Evolutionary conservation across 2,888 invertebrate species (phyloP).

Genomic region (Eupithecia pulchellata): DNA sequence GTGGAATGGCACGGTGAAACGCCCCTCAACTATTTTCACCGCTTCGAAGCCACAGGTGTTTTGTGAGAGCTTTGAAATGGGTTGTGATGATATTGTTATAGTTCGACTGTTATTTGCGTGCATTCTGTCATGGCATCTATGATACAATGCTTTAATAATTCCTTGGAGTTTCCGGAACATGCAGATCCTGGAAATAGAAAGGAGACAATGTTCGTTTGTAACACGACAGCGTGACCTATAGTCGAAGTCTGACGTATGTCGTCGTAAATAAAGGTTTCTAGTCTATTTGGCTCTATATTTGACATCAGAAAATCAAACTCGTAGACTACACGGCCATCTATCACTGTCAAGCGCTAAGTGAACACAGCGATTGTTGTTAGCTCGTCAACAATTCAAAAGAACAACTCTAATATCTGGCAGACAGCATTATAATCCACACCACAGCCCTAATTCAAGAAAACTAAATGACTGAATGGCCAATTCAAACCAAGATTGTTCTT

Average conservation of each 20-base stretch:
- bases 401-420: not conserved
- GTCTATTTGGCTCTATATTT: constrained; percentile 8
- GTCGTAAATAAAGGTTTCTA: constrained; percentile 14
- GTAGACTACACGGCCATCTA: constrained; percentile 5
- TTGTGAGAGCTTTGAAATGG: constrained; percentile 32
- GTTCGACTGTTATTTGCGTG: constrained; percentile 19
- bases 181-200: not conserved
- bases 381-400: not conserved
- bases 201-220: not conserved
- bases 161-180: not conserved
- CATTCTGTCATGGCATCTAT: not conserved
- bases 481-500: not conserved
- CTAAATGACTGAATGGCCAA: not conserved
- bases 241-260: constrained; percentile 6
- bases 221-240: constrained; percentile 9
- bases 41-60: constrained; percentile 43
- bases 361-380: constrained; percentile 6
- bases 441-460: not conserved
- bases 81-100: constrained; percentile 31
- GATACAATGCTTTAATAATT: constrained; percentile 1
- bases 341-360: constrained; percentile 8
- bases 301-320: constrained; percentile 11
- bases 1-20: constrained; percentile 32
- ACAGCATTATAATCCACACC: not conserved
- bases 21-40: constrained; percentile 43